Evolutionary conservation across 2,888 invertebrate genomes (phyloP), one percentile per base, ranked within the genome.

Genomic region (Dicyrtomina minuta): DNA sequence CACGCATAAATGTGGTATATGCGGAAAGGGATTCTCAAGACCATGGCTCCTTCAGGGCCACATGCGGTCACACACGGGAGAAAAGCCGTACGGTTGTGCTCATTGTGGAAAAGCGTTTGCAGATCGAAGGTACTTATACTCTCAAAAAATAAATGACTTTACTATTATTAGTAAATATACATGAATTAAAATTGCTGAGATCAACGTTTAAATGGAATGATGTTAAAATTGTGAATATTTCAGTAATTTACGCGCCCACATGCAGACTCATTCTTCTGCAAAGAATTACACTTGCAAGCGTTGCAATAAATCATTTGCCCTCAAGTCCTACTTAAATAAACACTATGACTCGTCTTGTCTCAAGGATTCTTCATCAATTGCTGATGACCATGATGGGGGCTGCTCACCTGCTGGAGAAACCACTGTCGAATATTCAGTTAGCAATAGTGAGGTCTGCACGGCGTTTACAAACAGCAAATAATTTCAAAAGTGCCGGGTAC

Each of bases 101-200:
- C 90, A 91, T 80, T 96, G 96, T 83, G 93, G 93, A 74, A 96
- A 96, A 82, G 91, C 94, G 1, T 96, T 96, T 82, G 95, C 95
- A 15, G 96, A 96, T 84, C 87, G 95, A 65, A 49, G n/a, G n/a
- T n/a, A n/a, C n/a, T n/a, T n/a, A n/a, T n/a, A n/a, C n/a, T n/a
- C n/a, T n/a, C n/a, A n/a, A n/a, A n/a, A n/a, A n/a, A n/a, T n/a
- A n/a, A n/a, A n/a, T n/a, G n/a, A n/a, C n/a, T n/a, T n/a, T n/a
- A n/a, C n/a, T n/a, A n/a, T n/a, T n/a, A n/a, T n/a, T n/a, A n/a
- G n/a, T n/a, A n/a, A n/a, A n/a, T n/a, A n/a, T n/a, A n/a, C n/a
- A n/a, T n/a, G n/a, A n/a, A n/a, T n/a, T n/a, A n/a, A n/a, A n/a
- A n/a, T n/a, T n/a, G n/a, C n/a, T n/a, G n/a, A n/a, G n/a, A n/a